These are phyloP conservation scores for Caenorhabditis becei DNA, from an alignment of 2,888 invertebrate genomes.

Conservation along the genomic window DNA sequence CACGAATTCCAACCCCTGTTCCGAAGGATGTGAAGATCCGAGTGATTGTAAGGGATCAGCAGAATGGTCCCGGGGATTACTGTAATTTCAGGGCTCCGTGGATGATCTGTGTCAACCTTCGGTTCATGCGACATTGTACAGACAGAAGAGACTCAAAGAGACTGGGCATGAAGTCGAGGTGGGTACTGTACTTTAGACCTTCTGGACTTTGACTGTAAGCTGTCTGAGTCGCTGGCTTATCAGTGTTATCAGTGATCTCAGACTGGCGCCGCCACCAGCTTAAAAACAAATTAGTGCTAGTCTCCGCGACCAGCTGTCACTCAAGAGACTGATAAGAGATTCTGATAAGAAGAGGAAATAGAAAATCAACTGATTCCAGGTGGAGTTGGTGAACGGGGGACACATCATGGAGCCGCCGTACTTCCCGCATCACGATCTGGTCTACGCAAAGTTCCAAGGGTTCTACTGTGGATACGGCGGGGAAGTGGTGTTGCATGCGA, in stretches of 20 bases:
- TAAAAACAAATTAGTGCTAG: too few relatives aligned
- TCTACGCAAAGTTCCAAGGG: conserved; percentile 64
- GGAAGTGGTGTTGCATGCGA: conserved; percentile 63
- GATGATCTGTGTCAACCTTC: conserved; percentile 64
- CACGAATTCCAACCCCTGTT: too few relatives aligned
- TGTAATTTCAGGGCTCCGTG: conserved; percentile 54
- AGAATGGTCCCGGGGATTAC: background rate
- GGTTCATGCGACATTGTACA: conserved; percentile 50
- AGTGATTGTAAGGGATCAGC: conserved; percentile 52
- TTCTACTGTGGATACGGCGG: conserved; percentile 67
- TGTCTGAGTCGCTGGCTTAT: background rate
- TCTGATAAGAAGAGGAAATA: background rate
- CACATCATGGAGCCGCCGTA: conserved; percentile 71
- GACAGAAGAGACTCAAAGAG: conserved; percentile 37
- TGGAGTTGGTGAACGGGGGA: conserved; percentile 62
- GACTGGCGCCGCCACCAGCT: too few relatives aligned
- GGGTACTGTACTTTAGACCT: background rate
- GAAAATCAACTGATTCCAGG: conserved; percentile 16
- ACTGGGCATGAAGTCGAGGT: conserved; percentile 64
- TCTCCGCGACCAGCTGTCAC: too few relatives aligned
- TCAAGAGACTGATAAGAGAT: background rate
- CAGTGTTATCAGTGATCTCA: too few relatives aligned
- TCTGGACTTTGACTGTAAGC: background rate
- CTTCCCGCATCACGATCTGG: conserved; percentile 63
- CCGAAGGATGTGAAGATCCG: conserved; percentile 57